Evolutionary conservation across 2,888 invertebrate genomes (phyloP).

Genomic region (Pristionchus japonicus): DNA sequence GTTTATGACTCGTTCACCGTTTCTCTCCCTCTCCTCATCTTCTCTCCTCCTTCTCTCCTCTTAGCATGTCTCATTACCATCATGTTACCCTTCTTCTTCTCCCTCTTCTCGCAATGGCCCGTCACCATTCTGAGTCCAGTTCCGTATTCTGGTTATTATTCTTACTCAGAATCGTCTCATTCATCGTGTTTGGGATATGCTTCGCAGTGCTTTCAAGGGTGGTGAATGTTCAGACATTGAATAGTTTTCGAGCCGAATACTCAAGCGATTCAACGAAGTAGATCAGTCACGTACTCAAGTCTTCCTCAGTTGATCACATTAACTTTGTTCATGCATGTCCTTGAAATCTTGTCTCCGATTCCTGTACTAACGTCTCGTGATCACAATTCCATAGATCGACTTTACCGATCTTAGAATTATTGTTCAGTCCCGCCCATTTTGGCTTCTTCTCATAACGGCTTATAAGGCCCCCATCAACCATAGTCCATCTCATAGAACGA

Average conservation of each 20-base stretch:
- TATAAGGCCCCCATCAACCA: not conserved
- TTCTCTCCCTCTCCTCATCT: not conserved
- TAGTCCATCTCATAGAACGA: not conserved
- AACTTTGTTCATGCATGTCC: not conserved
- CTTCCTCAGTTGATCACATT: not conserved
- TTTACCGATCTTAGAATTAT: not conserved
- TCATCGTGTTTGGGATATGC: too few species aligned
- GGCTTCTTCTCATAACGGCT: not conserved
- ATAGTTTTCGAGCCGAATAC: too few species aligned
- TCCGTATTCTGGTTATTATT: not conserved
- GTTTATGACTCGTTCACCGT: conserved; percentile 1
- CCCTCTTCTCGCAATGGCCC: conserved; percentile 8
- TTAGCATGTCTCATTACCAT: conserved; percentile 15
- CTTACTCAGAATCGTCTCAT: not conserved
- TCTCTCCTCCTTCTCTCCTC: not conserved
- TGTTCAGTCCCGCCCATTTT: not conserved
- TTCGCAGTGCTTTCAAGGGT: too few species aligned
- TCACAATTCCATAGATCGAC: not conserved
- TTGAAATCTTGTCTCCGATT: not conserved
- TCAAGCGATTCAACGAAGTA: too few species aligned
- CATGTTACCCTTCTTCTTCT: not conserved
- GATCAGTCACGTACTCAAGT: not conserved
- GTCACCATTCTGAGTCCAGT: not conserved
- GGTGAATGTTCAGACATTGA: too few species aligned
- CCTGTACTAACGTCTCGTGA: not conserved